These are phyloP conservation scores for Anser cygnoides DNA, from an alignment of 2,113 vertebrate genomes.

Conservation along the genomic window DNA sequence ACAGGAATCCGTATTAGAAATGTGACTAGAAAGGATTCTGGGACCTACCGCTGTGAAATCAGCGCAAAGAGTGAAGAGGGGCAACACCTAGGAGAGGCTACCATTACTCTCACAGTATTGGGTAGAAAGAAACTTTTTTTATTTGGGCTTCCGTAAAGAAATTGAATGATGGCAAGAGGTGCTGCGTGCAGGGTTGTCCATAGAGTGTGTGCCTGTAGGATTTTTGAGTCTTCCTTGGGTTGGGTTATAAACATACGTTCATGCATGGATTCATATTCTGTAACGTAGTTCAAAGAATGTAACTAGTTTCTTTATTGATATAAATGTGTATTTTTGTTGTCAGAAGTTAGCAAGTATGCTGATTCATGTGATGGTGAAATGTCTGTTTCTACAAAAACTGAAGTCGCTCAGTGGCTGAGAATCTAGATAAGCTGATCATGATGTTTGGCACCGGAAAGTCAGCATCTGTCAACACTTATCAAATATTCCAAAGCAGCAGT, in stretches of 20 bases:
- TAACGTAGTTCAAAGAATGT: not conserved
- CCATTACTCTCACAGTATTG: constrained; percentile 86
- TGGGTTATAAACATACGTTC: not conserved
- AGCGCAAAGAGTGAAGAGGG: constrained; percentile 81
- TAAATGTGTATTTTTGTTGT: not conserved
- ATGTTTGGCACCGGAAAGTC: constrained; percentile 18
- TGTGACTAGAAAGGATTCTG: constrained; percentile 90
- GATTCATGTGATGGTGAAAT: not conserved
- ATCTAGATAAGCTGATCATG: not conserved
- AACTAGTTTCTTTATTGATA: not conserved
- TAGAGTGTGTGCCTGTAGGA: not conserved
- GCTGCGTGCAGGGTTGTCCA: not conserved
- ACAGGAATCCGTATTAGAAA: constrained; percentile 85
- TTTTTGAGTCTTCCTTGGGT: not conserved
- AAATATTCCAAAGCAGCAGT: constrained; percentile 32
- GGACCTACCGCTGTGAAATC: constrained; percentile 94
- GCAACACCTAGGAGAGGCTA: constrained; percentile 84
- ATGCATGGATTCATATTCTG: not conserved
- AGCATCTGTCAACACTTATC: constrained; percentile 42
- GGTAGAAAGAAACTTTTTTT: constrained; percentile 76
- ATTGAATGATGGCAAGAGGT: not conserved
- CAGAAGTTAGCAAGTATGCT: not conserved
- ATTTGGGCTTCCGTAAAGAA: not conserved
- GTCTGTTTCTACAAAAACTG: not conserved
- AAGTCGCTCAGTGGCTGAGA: not conserved